Evolutionary conservation across 2,888 invertebrate species (phyloP).

Genomic region (Nemoura dubitans): DNA sequence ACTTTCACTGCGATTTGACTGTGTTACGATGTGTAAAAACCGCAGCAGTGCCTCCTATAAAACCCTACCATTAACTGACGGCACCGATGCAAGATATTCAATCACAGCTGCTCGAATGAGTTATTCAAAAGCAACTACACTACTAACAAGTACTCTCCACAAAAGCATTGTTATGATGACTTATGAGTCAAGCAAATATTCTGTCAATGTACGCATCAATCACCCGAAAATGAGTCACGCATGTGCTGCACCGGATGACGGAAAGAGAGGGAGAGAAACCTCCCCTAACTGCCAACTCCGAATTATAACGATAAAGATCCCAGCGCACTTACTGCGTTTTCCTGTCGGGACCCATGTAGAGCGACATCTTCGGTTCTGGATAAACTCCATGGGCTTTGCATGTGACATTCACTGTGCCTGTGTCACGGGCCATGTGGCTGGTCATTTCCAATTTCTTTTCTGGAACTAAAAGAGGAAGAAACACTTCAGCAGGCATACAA

Average conservation of each 20-base stretch:
- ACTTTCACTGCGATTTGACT: too few relatives aligned
- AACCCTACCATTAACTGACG: too few relatives aligned
- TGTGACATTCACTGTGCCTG: slow-evolving; percentile 52
- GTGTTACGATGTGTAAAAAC: too few relatives aligned
- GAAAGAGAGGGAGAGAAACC: background rate
- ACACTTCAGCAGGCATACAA: slow-evolving; percentile 1
- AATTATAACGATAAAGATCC: background rate
- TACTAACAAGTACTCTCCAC: too few relatives aligned
- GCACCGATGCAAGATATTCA: too few relatives aligned
- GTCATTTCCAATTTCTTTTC: slow-evolving; percentile 52
- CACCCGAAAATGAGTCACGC: background rate
- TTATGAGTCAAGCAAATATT: background rate
- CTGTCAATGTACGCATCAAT: background rate
- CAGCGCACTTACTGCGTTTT: slow-evolving; percentile 43
- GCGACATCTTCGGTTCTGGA: slow-evolving; percentile 53
- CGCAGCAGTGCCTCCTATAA: too few relatives aligned
- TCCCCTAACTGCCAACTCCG: background rate
- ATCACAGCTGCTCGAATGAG: too few relatives aligned
- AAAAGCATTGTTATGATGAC: background rate
- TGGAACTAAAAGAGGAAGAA: slow-evolving; percentile 50
- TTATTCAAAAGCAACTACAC: too few relatives aligned
- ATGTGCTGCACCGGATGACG: background rate
- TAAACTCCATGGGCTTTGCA: slow-evolving; percentile 53
- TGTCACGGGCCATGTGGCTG: slow-evolving; percentile 47
- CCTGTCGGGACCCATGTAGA: slow-evolving; percentile 51